phyloP scores from a whole-genome alignment of 2,797 vertebrate genomes.

The Micropoecilia bifurca region DNA sequence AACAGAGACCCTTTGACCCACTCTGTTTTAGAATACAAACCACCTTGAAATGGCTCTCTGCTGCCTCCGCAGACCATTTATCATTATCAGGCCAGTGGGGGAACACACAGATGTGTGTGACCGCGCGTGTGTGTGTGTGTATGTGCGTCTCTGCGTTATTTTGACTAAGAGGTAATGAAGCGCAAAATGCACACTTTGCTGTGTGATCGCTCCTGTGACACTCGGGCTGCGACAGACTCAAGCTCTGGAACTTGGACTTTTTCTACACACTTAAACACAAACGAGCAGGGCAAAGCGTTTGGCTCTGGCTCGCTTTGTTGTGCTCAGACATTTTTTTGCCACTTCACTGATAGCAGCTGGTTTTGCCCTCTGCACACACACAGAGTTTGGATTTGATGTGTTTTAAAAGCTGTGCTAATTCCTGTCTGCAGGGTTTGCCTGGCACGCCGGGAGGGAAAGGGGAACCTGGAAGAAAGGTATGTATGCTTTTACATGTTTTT shows the following conservation, averaged over 20 bases:
- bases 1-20: conserved; percentile 67
- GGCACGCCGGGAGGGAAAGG: conserved; percentile 93
- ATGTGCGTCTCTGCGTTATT: conserved; percentile 33
- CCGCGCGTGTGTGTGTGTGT: conserved; percentile 35
- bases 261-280: conserved; percentile 23
- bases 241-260: conserved; percentile 43
- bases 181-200: conserved; percentile 76
- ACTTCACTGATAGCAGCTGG: neutral
- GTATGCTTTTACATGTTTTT: conserved; percentile 45
- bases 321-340: conserved; percentile 1
- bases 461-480: conserved; percentile 87
- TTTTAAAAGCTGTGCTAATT: conserved; percentile 32
- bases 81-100: conserved; percentile 78
- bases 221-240: conserved; percentile 56
- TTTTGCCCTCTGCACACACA: neutral
- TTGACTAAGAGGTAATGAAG: conserved; percentile 80
- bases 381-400: conserved; percentile 9
- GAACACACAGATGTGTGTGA: conserved; percentile 34
- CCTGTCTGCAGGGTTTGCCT: conserved; percentile 87
- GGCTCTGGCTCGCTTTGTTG: conserved; percentile 14
- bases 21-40: conserved; percentile 80
- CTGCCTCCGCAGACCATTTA: conserved; percentile 72
- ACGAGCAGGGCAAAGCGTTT: conserved; percentile 13
- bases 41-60: conserved; percentile 80
- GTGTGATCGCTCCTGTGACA: conserved; percentile 67